phyloP scores from a whole-genome alignment of 2,888 invertebrate genomes.

The Cremastobaeus sp. region DNA sequence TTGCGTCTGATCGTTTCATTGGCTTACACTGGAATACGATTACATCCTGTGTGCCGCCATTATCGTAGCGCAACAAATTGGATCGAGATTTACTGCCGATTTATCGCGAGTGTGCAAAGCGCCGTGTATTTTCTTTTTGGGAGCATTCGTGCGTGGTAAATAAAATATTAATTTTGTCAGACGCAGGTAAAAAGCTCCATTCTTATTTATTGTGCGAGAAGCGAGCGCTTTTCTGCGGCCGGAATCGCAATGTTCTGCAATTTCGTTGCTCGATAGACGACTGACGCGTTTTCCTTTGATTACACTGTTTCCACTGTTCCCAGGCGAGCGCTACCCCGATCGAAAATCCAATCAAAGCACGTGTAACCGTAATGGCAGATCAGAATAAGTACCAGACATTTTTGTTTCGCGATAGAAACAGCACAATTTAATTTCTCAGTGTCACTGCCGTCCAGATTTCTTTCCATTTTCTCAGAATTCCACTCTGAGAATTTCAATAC shows the following conservation, averaged over 20 bases:
- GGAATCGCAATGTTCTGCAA: not conserved
- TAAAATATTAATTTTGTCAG: constrained; percentile 37
- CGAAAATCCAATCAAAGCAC: too few relatives aligned
- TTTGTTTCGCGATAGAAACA: constrained; percentile 15
- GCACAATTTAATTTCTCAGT: constrained; percentile 32
- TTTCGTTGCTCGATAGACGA: not conserved
- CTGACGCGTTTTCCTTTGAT: not conserved
- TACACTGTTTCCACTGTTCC: too few relatives aligned
- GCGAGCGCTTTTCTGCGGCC: not conserved
- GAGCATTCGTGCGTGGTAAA: constrained; percentile 10
- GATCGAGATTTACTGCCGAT: constrained; percentile 24
- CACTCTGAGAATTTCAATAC: too few relatives aligned
- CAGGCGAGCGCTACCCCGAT: too few relatives aligned
- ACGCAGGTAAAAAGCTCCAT: constrained; percentile 9
- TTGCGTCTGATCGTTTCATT: constrained; percentile 4
- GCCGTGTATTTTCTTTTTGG: constrained; percentile 8
- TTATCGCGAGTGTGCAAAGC: constrained; percentile 6
- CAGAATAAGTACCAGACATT: constrained; percentile 4
- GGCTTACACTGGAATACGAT: too few relatives aligned
- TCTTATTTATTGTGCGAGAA: not conserved
- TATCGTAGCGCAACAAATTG: constrained; percentile 41
- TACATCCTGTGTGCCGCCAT: constrained; percentile 13
- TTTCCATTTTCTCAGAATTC: constrained; percentile 11
- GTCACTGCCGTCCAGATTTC: constrained; percentile 22
- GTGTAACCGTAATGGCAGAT: not conserved